A percentile compares a stretch with the other conserved stretches of the same genome.
Conservation (phyloP, 2,113 vertebrate genomes). For the Gobiocypris rarus region DNA sequence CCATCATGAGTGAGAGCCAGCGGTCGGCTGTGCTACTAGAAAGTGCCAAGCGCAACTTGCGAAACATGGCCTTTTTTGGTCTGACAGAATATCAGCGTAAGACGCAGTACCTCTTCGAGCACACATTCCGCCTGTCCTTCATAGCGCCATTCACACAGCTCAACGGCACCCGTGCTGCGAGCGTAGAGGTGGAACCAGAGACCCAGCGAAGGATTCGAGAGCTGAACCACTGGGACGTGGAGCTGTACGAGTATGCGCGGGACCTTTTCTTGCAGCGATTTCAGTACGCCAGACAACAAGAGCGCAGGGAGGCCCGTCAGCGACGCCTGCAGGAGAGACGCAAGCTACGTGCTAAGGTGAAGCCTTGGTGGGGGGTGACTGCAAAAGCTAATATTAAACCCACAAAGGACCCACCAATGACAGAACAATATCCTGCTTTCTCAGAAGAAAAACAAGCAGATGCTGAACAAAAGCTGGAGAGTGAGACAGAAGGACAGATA, state of each 20-base stretch:
- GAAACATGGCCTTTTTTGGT: slow-evolving; percentile 95
- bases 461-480: slow-evolving; percentile 48
- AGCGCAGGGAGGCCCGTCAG: slow-evolving; percentile 88
- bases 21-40: slow-evolving; percentile 90
- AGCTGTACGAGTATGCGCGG: slow-evolving; percentile 93
- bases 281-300: slow-evolving; percentile 92
- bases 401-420: slow-evolving; percentile 53
- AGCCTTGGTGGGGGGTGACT: slow-evolving; percentile 62
- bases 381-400: slow-evolving; percentile 54
- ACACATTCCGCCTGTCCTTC: slow-evolving; percentile 94
- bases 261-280: slow-evolving; percentile 97
- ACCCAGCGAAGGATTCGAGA: slow-evolving; percentile 86
- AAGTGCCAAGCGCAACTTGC: slow-evolving; percentile 94
- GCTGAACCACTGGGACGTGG: slow-evolving; percentile 93
- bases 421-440: slow-evolving; percentile 23
- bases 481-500: slow-evolving; percentile 44
- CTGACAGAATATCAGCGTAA: slow-evolving; percentile 97
- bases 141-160: slow-evolving; percentile 94
- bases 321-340: slow-evolving; percentile 90
- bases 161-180: slow-evolving; percentile 93
- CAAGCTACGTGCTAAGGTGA: slow-evolving; percentile 67
- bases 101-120: slow-evolving; percentile 97
- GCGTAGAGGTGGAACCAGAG: slow-evolving; percentile 85
- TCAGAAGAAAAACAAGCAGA: slow-evolving; percentile 20
- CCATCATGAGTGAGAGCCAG: slow-evolving; percentile 89